Evolutionary conservation across 2,888 invertebrate genomes (phyloP).

Genomic region (Tryphoninae sp.): DNA sequence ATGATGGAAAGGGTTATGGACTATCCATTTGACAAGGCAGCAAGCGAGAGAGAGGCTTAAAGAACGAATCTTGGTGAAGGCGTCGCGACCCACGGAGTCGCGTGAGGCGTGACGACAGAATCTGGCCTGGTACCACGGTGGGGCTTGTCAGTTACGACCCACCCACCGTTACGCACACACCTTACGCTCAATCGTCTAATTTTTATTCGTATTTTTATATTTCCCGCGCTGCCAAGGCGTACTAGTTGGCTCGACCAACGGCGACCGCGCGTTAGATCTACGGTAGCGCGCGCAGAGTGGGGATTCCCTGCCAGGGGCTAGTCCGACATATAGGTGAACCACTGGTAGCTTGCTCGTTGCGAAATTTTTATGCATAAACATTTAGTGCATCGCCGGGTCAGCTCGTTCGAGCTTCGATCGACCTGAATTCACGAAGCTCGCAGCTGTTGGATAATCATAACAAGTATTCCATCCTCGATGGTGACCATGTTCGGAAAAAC

Average conservation of each 20-base stretch:
- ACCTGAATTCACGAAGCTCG: conserved; percentile 21
- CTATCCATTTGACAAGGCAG: conserved; percentile 17
- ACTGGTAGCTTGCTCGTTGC: conserved; percentile 61
- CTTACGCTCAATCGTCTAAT: neutral
- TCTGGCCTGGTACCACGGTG: conserved; percentile 34
- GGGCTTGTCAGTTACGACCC: conserved; percentile 49
- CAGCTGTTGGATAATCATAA: conserved; percentile 30
- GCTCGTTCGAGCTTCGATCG: conserved; percentile 66
- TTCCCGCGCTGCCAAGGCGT: conserved; percentile 12
- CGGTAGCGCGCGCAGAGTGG: conserved; percentile 19
- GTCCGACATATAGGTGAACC: conserved; percentile 34
- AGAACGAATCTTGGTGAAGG: conserved; percentile 55
- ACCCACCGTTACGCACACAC: conserved; percentile 20
- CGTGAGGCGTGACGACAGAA: conserved; percentile 55
- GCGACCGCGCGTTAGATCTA: neutral
- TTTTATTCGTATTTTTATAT: conserved; percentile 17
- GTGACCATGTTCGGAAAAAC: neutral
- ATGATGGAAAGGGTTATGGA: conserved; percentile 54
- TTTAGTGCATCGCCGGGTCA: conserved; percentile 72
- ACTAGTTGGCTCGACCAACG: conserved; percentile 19
- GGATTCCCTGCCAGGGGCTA: conserved; percentile 16
- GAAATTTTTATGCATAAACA: conserved; percentile 76
- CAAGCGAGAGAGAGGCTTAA: conserved; percentile 10
- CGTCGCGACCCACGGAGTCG: conserved; percentile 42
- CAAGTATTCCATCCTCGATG: conserved; percentile 1